Conservation (phyloP, 2,888 invertebrate genomes). For the Drosophila ochracea region DNA sequence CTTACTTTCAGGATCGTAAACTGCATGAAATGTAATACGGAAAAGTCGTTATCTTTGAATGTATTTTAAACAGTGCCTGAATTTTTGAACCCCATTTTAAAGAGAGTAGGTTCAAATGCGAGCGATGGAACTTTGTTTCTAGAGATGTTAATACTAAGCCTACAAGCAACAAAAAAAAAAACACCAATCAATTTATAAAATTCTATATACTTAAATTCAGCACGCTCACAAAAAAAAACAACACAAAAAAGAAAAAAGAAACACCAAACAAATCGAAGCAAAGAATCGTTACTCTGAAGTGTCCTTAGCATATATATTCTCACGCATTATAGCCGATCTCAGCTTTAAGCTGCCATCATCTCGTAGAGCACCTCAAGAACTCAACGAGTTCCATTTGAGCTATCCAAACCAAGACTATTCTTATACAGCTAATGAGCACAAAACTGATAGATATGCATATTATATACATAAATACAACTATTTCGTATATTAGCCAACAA, state of each 20-base stretch:
- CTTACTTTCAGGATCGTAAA: slow-evolving; percentile 83
- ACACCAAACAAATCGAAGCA: slow-evolving; percentile 4
- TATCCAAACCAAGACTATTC: slow-evolving; percentile 43
- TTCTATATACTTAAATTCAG: slow-evolving; percentile 22
- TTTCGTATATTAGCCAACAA: slow-evolving; percentile 7
- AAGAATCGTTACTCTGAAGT: slow-evolving; percentile 67
- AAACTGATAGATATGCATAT: slow-evolving; percentile 30
- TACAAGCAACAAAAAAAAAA: neutral
- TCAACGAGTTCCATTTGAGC: slow-evolving; percentile 10
- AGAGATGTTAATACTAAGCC: slow-evolving; percentile 19
- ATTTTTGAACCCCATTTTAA: slow-evolving; percentile 30
- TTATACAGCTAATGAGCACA: slow-evolving; percentile 35
- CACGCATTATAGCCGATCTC: slow-evolving; percentile 36
- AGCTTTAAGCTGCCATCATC: slow-evolving; percentile 58
- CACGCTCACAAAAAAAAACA: slow-evolving; percentile 34
- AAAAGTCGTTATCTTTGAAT: slow-evolving; percentile 82
- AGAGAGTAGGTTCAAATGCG: slow-evolving; percentile 49
- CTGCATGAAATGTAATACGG: slow-evolving; percentile 85
- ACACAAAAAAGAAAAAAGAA: neutral
- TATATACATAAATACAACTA: slow-evolving; percentile 9
- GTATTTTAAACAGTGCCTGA: slow-evolving; percentile 78
- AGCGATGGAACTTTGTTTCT: slow-evolving; percentile 40
- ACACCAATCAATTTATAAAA: slow-evolving; percentile 24
- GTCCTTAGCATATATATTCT: slow-evolving; percentile 64
- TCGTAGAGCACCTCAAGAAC: slow-evolving; percentile 34